Percentiles rank a stretch among this genome's conserved stretches.
These are phyloP conservation scores for Parauchenoglanis ngamensis DNA, from an alignment of 2,797 vertebrate species.

Conservation along the genomic window DNA sequence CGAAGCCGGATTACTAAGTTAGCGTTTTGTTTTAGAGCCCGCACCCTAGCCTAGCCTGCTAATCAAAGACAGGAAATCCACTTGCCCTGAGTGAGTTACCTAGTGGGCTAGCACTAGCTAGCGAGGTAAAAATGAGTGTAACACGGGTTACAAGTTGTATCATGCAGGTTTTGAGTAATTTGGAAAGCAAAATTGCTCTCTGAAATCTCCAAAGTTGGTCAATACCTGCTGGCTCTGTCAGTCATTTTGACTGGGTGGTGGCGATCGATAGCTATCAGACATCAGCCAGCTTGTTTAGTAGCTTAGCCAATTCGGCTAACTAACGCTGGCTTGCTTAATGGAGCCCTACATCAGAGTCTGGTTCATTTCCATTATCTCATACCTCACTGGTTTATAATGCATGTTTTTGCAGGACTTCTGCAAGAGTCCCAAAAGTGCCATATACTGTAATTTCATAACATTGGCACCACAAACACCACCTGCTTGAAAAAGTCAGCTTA, in stretches of 20 bases:
- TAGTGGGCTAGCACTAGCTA: not conserved
- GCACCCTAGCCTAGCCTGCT: constrained; percentile 19
- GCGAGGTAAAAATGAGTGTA: not conserved
- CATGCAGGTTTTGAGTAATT: not conserved
- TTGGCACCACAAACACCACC: not conserved
- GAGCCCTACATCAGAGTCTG: not conserved
- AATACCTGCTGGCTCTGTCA: constrained; percentile 43
- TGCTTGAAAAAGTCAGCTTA: not conserved
- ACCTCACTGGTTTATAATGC: not conserved
- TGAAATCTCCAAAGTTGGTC: constrained; percentile 17
- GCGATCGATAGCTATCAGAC: constrained; percentile 27
- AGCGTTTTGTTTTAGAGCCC: not conserved
- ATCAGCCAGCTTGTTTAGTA: not conserved
- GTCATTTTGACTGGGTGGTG: constrained; percentile 30
- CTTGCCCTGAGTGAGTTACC: not conserved
- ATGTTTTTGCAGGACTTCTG: not conserved
- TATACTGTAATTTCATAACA: not conserved
- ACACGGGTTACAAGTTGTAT: not conserved
- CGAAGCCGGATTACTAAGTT: not conserved
- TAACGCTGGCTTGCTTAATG: not conserved
- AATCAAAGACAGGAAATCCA: constrained; percentile 39
- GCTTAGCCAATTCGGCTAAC: not conserved
- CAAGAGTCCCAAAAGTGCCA: not conserved
- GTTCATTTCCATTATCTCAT: not conserved
- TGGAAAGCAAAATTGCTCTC: not conserved